Percentiles rank a stretch among this genome's conserved stretches.
These are phyloP conservation scores for Drosophila albomicans DNA, from an alignment of 1,140 invertebrate species.

Conservation along the genomic window DNA sequence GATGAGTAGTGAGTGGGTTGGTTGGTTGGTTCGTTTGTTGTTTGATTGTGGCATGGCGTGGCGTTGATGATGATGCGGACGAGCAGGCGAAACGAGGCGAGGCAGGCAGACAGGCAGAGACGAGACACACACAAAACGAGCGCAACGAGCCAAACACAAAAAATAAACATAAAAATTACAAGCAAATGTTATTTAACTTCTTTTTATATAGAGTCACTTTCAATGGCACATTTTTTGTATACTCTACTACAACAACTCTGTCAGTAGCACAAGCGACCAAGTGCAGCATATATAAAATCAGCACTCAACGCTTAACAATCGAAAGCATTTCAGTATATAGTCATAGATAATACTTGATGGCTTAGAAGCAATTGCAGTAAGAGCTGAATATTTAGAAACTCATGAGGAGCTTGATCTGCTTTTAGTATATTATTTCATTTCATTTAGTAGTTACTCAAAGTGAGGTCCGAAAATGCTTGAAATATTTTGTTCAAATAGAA, in stretches of 20 bases:
- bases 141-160: constrained; percentile 58
- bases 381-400: too few relatives aligned
- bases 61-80: constrained; percentile 57
- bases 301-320: neutral
- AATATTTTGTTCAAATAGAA: too few relatives aligned
- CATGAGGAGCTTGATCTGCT: too few relatives aligned
- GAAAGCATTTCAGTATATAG: neutral
- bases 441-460: too few relatives aligned
- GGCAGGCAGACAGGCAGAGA: constrained; percentile 59
- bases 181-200: constrained; percentile 77
- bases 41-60: constrained; percentile 43
- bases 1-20: constrained; percentile 29
- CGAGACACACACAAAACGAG: constrained; percentile 63
- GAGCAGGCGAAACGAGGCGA: constrained; percentile 21
- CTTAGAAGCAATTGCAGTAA: too few relatives aligned
- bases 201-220: constrained; percentile 5
- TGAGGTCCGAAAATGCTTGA: too few relatives aligned
- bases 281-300: neutral
- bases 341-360: neutral
- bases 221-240: constrained; percentile 18
- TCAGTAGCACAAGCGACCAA: neutral
- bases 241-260: constrained; percentile 36
- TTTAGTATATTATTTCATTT: too few relatives aligned
- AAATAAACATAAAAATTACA: constrained; percentile 65
- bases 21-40: constrained; percentile 21